Conservation (phyloP, 2,888 invertebrate genomes). For the Thera britannica region DNA sequence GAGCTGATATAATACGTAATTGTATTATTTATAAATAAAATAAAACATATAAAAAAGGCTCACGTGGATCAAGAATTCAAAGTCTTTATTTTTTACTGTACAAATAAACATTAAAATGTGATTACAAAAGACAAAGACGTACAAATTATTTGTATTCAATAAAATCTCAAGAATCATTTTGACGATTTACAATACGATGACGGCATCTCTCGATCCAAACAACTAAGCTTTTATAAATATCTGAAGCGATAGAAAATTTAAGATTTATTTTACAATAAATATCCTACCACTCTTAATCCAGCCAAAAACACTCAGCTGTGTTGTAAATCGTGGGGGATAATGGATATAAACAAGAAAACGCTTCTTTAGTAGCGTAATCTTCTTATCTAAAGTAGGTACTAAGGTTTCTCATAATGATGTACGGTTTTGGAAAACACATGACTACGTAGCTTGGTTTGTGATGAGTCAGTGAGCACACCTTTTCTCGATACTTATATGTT, state of each 20-base stretch:
- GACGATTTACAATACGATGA: no score
- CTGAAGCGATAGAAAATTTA: neutral
- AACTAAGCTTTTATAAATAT: neutral
- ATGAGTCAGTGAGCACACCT: conserved; percentile 28
- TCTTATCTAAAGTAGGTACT: conserved; percentile 3
- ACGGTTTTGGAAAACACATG: conserved; percentile 9
- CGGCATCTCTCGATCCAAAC: no score
- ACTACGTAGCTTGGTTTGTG: conserved; percentile 1
- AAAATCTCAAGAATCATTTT: no score
- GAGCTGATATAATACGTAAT: no score
- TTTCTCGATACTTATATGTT: conserved; percentile 9
- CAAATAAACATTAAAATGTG: no score
- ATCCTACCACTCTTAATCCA: neutral
- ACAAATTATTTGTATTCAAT: no score
- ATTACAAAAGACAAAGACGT: no score
- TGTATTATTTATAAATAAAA: no score
- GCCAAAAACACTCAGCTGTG: neutral
- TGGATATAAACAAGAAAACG: neutral
- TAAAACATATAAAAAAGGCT: no score
- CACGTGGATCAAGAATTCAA: no score
- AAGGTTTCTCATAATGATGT: conserved; percentile 2
- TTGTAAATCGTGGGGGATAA: neutral
- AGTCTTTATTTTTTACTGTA: no score
- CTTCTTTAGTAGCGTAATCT: neutral
- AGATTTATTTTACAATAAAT: neutral